Conservation (phyloP, 1,140 invertebrate genomes). For the Lepidurus apus region DNA sequence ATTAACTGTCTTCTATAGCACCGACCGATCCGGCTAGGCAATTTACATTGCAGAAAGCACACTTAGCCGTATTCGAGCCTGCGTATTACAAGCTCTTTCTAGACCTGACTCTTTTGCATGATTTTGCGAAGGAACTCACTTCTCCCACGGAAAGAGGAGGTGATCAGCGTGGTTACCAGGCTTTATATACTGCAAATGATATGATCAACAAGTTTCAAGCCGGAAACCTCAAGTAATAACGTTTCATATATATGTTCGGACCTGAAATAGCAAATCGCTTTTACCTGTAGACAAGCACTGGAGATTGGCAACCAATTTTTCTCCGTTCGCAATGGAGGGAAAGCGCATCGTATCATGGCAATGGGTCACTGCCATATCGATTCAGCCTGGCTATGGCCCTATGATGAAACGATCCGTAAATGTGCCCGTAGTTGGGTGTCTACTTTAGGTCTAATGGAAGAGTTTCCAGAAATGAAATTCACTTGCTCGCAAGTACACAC, state of each 20-base stretch:
- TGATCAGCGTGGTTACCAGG: slow-evolving; percentile 47
- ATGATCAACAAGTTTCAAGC: slow-evolving; percentile 47
- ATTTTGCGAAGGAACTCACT: slow-evolving; percentile 44
- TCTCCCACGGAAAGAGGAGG: slow-evolving; percentile 37
- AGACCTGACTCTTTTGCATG: slow-evolving; percentile 49
- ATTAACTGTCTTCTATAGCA: slow-evolving; percentile 34
- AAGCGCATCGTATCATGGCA: slow-evolving; percentile 48
- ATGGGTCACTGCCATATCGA: slow-evolving; percentile 57
- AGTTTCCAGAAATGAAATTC: slow-evolving; percentile 50
- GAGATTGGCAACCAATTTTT: slow-evolving; percentile 47
- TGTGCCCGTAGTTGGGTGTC: slow-evolving; percentile 52
- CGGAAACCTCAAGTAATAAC: slow-evolving; percentile 36
- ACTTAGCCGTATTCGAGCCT: slow-evolving; percentile 48
- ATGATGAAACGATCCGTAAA: slow-evolving; percentile 53
- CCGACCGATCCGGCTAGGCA: slow-evolving; percentile 45
- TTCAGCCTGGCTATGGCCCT: slow-evolving; percentile 55
- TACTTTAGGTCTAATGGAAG: slow-evolving; percentile 49
- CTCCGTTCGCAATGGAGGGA: slow-evolving; percentile 47
- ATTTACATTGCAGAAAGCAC: slow-evolving; percentile 45
- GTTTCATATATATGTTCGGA: slow-evolving; percentile 33
- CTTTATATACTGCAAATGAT: slow-evolving; percentile 50
- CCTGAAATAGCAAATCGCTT: slow-evolving; percentile 33
- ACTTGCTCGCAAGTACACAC: slow-evolving; percentile 50
- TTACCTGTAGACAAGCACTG: slow-evolving; percentile 44
- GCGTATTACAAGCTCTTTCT: slow-evolving; percentile 45